These are phyloP conservation scores for Drosophila suboccidentalis DNA, from an alignment of 2,888 invertebrate genomes.

Conservation along the genomic window DNA sequence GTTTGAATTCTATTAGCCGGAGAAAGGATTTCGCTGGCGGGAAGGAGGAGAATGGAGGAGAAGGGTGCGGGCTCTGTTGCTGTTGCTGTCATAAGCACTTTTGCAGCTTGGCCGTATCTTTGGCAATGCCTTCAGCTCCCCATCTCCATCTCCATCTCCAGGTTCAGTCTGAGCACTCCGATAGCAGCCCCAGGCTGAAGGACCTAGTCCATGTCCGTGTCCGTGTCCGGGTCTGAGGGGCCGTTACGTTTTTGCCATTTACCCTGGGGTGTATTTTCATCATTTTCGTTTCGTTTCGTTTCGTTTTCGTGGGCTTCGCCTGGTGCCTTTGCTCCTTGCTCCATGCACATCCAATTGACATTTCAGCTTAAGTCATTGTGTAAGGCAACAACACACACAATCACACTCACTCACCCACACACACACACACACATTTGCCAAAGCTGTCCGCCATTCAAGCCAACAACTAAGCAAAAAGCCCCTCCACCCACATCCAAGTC, in stretches of 20 bases:
- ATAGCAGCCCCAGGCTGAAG: conserved; percentile 4
- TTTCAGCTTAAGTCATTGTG: conserved; percentile 80
- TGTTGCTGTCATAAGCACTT: conserved; percentile 80
- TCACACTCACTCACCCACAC: conserved; percentile 39
- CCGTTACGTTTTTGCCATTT: conserved; percentile 65
- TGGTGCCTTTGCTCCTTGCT: conserved; percentile 37
- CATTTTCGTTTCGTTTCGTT: conserved; percentile 60
- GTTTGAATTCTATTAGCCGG: conserved; percentile 77
- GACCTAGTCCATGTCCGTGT: conserved; percentile 13
- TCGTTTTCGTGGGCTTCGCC: conserved; percentile 21
- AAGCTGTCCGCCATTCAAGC: conserved; percentile 71
- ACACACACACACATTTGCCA: conserved; percentile 30
- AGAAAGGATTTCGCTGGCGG: conserved; percentile 68
- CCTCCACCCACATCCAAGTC: conserved; percentile 5
- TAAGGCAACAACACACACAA: conserved; percentile 52
- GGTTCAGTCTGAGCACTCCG: conserved; percentile 12
- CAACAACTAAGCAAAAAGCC: conserved; percentile 37
- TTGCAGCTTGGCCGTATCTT: conserved; percentile 60
- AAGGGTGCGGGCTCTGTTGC: conserved; percentile 31
- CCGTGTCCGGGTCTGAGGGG: conserved; percentile 11
- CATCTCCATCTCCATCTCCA: neutral
- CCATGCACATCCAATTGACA: conserved; percentile 77
- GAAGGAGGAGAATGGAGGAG: neutral
- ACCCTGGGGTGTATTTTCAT: conserved; percentile 76
- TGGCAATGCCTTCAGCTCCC: conserved; percentile 34